Evolutionary conservation across 2,113 vertebrate genomes (phyloP).

Genomic region (Passer montanus): DNA sequence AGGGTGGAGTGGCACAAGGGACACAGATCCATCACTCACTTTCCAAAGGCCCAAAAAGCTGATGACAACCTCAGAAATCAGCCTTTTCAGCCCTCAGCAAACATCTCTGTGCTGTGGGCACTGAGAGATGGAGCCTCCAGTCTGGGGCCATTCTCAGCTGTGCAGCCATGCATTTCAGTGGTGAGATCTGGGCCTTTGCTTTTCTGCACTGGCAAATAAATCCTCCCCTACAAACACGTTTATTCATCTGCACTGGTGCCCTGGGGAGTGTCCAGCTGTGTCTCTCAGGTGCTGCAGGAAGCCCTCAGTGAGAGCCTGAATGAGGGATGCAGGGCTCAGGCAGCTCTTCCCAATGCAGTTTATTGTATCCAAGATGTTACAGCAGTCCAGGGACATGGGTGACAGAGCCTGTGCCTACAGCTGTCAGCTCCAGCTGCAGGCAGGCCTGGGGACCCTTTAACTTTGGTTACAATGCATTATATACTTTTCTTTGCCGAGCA

Average conservation of each 20-base stretch:
- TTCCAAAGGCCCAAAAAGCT: background rate
- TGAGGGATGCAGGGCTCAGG: too few relatives aligned
- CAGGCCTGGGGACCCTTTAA: too few relatives aligned
- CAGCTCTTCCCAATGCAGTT: too few relatives aligned
- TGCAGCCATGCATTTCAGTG: background rate
- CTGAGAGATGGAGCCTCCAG: accelerated
- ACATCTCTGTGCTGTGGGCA: background rate
- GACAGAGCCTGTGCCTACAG: too few relatives aligned
- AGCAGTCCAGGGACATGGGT: too few relatives aligned
- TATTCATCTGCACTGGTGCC: background rate
- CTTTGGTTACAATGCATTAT: too few relatives aligned
- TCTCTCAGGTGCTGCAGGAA: background rate
- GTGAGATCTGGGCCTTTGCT: background rate
- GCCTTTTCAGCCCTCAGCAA: background rate
- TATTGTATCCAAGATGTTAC: too few relatives aligned
- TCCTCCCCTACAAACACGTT: background rate
- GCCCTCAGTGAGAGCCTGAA: background rate
- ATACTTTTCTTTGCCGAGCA: too few relatives aligned
- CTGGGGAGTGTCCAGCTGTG: background rate
- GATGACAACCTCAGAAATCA: background rate
- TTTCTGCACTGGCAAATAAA: background rate
- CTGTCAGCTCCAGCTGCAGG: too few relatives aligned
- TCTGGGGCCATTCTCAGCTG: background rate
- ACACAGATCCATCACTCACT: background rate
- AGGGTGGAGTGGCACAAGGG: background rate